These are phyloP conservation scores for Caranx ignobilis DNA, from an alignment of 2,113 vertebrate genomes.

Conservation along the genomic window DNA sequence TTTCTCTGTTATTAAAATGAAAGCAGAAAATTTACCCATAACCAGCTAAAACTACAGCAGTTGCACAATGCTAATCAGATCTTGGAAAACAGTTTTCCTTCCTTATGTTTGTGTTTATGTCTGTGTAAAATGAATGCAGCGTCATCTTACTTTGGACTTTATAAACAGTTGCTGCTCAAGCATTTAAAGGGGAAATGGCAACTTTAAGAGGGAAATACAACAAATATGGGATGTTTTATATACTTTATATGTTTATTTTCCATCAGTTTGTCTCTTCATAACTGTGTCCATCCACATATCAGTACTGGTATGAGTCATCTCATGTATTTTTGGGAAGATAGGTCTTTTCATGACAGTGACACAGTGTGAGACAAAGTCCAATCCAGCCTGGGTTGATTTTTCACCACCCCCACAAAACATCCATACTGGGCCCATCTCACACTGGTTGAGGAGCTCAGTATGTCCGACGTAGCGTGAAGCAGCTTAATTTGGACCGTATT, in stretches of 20 bases:
- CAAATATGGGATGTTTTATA: background rate
- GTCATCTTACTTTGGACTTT: background rate
- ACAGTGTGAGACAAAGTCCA: conserved; percentile 46
- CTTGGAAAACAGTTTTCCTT: conserved; percentile 1
- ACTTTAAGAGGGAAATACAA: background rate
- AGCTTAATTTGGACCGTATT: conserved; percentile 74
- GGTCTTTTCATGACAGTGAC: conserved; percentile 29
- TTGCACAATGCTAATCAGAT: conserved; percentile 6
- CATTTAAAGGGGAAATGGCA: background rate
- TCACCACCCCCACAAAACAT: conserved; percentile 49
- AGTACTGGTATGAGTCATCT: background rate
- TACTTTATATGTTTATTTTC: background rate
- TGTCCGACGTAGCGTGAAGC: conserved; percentile 74
- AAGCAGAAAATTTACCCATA: conserved; percentile 32
- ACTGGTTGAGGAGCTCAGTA: conserved; percentile 47
- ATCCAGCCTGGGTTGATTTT: conserved; percentile 44
- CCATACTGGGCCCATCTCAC: conserved; percentile 38
- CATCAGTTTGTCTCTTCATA: background rate
- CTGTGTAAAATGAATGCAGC: background rate
- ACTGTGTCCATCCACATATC: background rate
- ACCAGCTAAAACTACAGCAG: conserved; percentile 28
- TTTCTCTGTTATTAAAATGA: conserved; percentile 32
- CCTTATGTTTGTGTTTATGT: background rate
- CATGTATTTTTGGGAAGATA: background rate
- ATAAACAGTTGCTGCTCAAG: background rate